A percentile compares a stretch with the other conserved stretches of the same genome.
These are phyloP conservation scores for Charadrius vociferus DNA, from an alignment of 2,113 vertebrate species.

Conservation along the genomic window DNA sequence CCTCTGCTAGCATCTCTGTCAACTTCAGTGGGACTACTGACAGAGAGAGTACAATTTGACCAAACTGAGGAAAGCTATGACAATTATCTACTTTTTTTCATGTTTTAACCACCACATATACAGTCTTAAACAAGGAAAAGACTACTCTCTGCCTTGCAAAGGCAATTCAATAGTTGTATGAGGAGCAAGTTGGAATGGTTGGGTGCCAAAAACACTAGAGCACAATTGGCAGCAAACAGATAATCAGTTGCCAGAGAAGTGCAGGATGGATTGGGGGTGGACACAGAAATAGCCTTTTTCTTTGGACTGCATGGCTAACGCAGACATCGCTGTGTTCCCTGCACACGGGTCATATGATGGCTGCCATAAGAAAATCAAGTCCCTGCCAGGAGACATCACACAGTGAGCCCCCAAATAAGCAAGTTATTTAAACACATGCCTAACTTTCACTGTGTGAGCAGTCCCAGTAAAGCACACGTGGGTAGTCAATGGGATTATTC, in stretches of 20 bases:
- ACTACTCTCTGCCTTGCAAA: background rate
- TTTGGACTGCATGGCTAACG: background rate
- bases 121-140: background rate
- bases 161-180: constrained; percentile 12
- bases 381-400: background rate
- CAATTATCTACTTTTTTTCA: background rate
- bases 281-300: constrained; percentile 22
- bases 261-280: background rate
- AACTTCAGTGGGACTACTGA: background rate
- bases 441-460: constrained; percentile 21
- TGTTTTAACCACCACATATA: background rate
- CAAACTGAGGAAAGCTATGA: background rate
- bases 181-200: background rate
- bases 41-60: background rate
- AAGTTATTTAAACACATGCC: background rate
- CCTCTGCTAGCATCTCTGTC: background rate
- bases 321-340: background rate
- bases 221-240: constrained; percentile 27
- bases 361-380: background rate
- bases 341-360: background rate
- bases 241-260: constrained; percentile 14
- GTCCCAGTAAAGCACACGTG: constrained; percentile 26
- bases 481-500: constrained; percentile 57
- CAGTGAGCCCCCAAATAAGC: constrained; percentile 10
- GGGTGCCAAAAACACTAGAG: constrained; percentile 29